phyloP scores from a whole-genome alignment of 2,888 invertebrate genomes.

The Eutolmus rufibarbis region DNA sequence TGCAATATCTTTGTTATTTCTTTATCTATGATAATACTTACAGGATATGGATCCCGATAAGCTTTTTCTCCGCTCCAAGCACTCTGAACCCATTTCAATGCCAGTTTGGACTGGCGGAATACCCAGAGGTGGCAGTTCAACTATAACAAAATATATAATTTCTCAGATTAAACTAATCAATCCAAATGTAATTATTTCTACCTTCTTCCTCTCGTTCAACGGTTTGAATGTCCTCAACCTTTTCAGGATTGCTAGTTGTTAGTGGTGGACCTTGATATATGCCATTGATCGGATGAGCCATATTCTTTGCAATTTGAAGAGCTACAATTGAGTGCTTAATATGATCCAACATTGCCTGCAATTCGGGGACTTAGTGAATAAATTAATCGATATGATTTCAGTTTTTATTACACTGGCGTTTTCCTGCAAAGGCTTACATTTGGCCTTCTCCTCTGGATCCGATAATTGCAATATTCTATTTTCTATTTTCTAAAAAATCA shows the following conservation, averaged over 20 bases:
- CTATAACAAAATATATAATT: constrained; percentile 3
- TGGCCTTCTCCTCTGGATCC: constrained; percentile 73
- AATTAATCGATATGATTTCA: background rate
- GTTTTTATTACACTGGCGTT: constrained; percentile 73
- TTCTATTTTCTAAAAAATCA: constrained; percentile 70
- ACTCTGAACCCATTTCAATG: constrained; percentile 72
- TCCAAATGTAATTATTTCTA: background rate
- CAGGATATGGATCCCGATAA: constrained; percentile 49
- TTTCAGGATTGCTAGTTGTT: constrained; percentile 39
- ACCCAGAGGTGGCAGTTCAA: constrained; percentile 46
- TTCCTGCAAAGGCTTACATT: constrained; percentile 75
- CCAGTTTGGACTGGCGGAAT: constrained; percentile 63
- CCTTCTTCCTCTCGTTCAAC: constrained; percentile 41
- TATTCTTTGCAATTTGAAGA: constrained; percentile 97
- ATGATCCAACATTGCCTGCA: constrained; percentile 90
- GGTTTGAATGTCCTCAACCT: constrained; percentile 18
- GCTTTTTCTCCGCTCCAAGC: constrained; percentile 64
- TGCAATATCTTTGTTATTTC: no score
- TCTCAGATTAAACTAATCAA: background rate
- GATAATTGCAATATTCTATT: constrained; percentile 70
- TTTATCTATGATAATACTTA: no score
- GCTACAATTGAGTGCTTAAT: constrained; percentile 98
- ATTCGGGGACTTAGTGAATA: constrained; percentile 55
- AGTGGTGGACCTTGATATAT: constrained; percentile 76
- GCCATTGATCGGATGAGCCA: constrained; percentile 89